Percentiles rank a stretch among this genome's conserved stretches.
Conservation (phyloP, 2,113 vertebrate species). For the Desmodus rotundus region DNA sequence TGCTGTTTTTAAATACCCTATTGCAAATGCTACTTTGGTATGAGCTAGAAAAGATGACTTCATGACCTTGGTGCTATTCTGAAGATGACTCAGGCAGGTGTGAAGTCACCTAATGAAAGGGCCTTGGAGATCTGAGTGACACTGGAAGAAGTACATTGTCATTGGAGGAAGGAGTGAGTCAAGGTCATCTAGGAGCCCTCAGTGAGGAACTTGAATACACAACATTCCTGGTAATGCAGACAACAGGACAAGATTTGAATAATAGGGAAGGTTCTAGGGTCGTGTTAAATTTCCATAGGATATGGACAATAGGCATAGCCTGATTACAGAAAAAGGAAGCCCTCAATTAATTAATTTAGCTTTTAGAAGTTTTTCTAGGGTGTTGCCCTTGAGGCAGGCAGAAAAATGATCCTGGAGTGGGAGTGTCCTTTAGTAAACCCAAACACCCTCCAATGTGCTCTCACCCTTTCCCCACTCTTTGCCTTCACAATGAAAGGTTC, state of each 20-base stretch:
- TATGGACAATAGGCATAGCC: too few relatives aligned
- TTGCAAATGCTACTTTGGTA: not conserved
- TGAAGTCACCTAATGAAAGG: not conserved
- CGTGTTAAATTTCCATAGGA: not conserved
- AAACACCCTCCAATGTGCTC: not conserved
- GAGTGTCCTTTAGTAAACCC: not conserved
- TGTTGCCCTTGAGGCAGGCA: not conserved
- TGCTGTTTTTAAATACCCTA: not conserved
- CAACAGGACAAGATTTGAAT: not conserved
- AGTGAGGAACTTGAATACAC: not conserved
- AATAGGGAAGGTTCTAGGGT: not conserved
- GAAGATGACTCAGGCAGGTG: not conserved
- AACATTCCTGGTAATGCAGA: not conserved
- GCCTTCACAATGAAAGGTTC: not conserved
- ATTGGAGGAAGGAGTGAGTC: not conserved
- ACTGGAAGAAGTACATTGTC: not conserved
- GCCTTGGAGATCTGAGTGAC: not conserved
- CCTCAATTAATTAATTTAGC: not conserved
- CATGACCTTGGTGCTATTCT: not conserved
- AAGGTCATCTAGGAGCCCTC: not conserved
- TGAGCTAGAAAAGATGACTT: not conserved
- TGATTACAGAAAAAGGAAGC: not conserved
- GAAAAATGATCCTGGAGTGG: not conserved
- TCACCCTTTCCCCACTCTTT: not conserved
- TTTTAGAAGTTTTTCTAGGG: not conserved